Percentiles rank a stretch among this genome's conserved stretches.
Conservation (phyloP, 2,113 vertebrate species). For the Chauna torquata region DNA sequence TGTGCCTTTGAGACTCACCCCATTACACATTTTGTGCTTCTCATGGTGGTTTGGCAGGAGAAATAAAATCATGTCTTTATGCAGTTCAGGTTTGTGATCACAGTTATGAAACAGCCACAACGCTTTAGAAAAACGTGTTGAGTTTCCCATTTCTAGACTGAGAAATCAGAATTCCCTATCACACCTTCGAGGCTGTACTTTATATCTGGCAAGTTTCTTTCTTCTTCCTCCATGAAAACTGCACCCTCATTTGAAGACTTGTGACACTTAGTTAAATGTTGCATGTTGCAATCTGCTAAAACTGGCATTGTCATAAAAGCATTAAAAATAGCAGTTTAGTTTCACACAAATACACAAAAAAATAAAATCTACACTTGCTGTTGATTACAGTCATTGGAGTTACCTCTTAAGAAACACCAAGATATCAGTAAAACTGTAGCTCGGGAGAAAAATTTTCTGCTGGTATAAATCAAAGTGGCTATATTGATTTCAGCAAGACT, state of each 20-base stretch:
- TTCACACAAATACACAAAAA: not conserved
- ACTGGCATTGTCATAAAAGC: not conserved
- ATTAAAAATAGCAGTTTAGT: not conserved
- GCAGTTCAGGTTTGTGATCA: not conserved
- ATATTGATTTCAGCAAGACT: slow-evolving; percentile 20
- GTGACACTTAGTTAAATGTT: not conserved
- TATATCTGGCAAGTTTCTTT: not conserved
- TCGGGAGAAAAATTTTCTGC: slow-evolving; percentile 2
- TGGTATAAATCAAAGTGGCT: slow-evolving; percentile 3
- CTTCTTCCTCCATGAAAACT: not conserved
- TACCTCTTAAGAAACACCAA: not conserved
- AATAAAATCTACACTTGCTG: slow-evolving; percentile 15
- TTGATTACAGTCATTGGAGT: not conserved
- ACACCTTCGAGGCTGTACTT: not conserved
- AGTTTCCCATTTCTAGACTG: not conserved
- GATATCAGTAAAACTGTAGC: not conserved
- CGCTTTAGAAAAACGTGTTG: not conserved
- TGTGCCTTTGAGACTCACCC: not conserved
- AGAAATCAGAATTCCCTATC: not conserved
- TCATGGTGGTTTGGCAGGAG: not conserved
- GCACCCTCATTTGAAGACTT: not conserved
- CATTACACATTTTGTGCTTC: not conserved
- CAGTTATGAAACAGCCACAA: not conserved
- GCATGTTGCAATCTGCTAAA: not conserved
- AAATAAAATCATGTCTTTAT: not conserved